Base-by-base conservation (phyloP, 2,888 invertebrate genomes). In the Chorisops tibialis region DNA sequence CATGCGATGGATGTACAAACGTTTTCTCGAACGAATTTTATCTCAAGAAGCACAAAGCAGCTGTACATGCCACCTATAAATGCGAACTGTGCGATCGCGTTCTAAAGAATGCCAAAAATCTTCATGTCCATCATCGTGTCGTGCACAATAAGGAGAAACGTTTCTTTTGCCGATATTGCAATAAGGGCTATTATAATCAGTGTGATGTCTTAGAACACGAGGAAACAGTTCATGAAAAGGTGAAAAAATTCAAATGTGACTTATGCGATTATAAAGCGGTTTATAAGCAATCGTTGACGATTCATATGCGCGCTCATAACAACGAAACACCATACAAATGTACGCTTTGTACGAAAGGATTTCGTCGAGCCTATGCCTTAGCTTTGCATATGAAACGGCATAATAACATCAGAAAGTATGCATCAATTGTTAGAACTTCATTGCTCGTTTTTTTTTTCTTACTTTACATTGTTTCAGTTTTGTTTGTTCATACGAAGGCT, bases 171-270 rank as follows among this genome's bases (percentile, higher is more conserved):
- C 43, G 65, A n/a, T 59, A 69, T 16, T 77, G 76, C 22, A 35
- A 72, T 0, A 75, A 75, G 49, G 76, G 77, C 1, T 77, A 74
- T 63, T 77, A 71, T 66, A 72, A 75, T 62, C 73, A 71, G 14
- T 73, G 73, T 54, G 77, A 77, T 69, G 68, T 69, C 64, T 69
- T 72, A 30, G 68, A 69, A 6, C 76, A 77, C 59, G 71, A 72
- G 19, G 69, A 67, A 54, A 61, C 68, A 60, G 70, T 71, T 68
- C 64, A 65, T 47, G 37, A 49, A 7, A 62, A 65, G 51, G n/a
- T 43, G 4, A 45, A 19, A 45, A 21, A 41, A 12, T 63, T 37
- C 37, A 39, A 52, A 43, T 65, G 61, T 39, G 43, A 54, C 3
- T 11, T 62, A 52, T 77, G 76, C 52, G 68, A 67, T 18, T 77